phyloP scores from a whole-genome alignment of 1,140 invertebrate species.

The Lordiphosa mommai region DNA sequence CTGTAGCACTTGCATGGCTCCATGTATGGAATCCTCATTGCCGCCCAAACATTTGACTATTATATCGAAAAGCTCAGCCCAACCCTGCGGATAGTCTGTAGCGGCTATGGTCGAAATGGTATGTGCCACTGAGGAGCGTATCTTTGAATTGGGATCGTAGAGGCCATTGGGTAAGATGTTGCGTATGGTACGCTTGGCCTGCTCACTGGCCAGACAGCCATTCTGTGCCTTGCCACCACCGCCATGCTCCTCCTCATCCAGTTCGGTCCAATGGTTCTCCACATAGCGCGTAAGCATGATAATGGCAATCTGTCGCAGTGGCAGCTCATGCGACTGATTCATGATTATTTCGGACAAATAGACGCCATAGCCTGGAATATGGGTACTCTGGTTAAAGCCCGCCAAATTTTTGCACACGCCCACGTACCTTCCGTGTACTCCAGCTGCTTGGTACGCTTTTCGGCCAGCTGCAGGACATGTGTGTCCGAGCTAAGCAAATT shows the following conservation, averaged over 20 bases:
- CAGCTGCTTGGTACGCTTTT: constrained; percentile 69
- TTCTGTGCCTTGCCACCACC: constrained; percentile 9
- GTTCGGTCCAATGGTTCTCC: constrained; percentile 85
- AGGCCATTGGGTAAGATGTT: constrained; percentile 85
- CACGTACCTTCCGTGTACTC: constrained; percentile 76
- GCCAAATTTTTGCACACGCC: constrained; percentile 33
- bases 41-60: constrained; percentile 84
- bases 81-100: constrained; percentile 90
- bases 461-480: constrained; percentile 51
- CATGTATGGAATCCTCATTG: constrained; percentile 85
- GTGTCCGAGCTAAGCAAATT: constrained; percentile 72
- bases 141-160: constrained; percentile 86
- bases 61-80: constrained; percentile 88
- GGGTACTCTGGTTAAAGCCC: not conserved
- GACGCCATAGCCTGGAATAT: constrained; percentile 84
- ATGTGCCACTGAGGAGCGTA: constrained; percentile 86
- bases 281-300: constrained; percentile 89
- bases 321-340: constrained; percentile 83
- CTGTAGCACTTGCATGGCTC: constrained; percentile 88
- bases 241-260: constrained; percentile 79
- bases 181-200: constrained; percentile 84
- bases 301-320: constrained; percentile 86
- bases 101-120: constrained; percentile 88
- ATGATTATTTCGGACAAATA: constrained; percentile 87
- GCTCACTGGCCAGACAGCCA: constrained; percentile 80